A percentile compares a stretch with the other conserved stretches of the same genome.
These are phyloP conservation scores for Danio jaintianensis DNA, from an alignment of 2,797 vertebrate genomes.

Conservation along the genomic window DNA sequence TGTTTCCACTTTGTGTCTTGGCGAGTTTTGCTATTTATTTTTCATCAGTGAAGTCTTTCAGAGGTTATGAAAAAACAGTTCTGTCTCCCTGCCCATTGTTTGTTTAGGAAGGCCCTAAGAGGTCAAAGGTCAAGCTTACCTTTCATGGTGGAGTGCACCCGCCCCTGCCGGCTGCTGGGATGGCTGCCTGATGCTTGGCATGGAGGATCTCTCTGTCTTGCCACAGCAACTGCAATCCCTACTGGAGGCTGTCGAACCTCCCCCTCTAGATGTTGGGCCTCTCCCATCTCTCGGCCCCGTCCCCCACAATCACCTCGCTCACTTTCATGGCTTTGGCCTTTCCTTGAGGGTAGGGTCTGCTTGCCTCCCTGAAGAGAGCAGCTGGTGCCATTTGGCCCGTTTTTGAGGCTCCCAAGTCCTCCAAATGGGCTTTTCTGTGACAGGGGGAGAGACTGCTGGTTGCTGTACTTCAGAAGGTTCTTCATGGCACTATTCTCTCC, in stretches of 20 bases:
- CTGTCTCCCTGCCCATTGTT: conserved; percentile 24
- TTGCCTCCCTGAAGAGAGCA: conserved; percentile 88
- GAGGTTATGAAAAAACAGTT: conserved; percentile 49
- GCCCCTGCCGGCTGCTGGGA: conserved; percentile 79
- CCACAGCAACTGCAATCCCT: conserved; percentile 93
- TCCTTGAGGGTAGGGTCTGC: conserved; percentile 78
- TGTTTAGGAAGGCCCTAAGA: conserved; percentile 31
- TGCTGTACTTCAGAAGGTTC: conserved; percentile 94
- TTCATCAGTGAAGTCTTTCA: conserved; percentile 52
- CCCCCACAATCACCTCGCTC: conserved; percentile 90
- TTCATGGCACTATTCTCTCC: conserved; percentile 94
- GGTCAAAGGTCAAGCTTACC: conserved; percentile 68
- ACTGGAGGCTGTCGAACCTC: conserved; percentile 95
- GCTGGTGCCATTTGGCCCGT: conserved; percentile 85
- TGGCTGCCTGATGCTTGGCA: conserved; percentile 82
- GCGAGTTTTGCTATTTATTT: conserved; percentile 47
- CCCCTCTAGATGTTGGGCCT: conserved; percentile 79
- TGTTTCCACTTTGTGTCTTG: conserved; percentile 44
- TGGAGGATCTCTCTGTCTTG: conserved; percentile 89
- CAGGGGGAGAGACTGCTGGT: conserved; percentile 85
- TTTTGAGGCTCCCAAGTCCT: conserved; percentile 87
- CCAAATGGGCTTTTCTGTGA: conserved; percentile 91
- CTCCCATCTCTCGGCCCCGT: conserved; percentile 83
- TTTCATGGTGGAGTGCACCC: conserved; percentile 78
- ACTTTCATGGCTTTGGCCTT: conserved; percentile 78